These are phyloP conservation scores for Acanthisitta chloris DNA, from an alignment of 2,113 vertebrate species.

Conservation along the genomic window DNA sequence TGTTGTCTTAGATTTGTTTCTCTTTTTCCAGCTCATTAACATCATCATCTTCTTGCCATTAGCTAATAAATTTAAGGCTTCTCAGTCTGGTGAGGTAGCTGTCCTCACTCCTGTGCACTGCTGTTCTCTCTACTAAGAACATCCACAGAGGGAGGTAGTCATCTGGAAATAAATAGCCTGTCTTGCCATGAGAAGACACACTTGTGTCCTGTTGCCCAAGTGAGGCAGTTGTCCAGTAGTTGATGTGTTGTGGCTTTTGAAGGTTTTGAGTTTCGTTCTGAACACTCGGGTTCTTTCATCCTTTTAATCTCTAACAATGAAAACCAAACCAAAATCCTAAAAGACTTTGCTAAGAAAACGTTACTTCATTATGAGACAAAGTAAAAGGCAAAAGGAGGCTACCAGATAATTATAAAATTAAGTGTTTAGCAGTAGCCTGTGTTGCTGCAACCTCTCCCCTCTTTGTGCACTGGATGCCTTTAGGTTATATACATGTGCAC, in stretches of 20 bases:
- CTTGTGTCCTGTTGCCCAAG: neutral
- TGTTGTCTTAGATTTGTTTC: neutral
- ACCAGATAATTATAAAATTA: neutral
- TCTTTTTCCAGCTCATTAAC: neutral
- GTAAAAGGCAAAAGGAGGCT: neutral
- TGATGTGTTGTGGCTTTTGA: constrained; percentile 22
- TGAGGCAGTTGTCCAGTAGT: neutral
- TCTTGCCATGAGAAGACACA: neutral
- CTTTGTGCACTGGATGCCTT: neutral
- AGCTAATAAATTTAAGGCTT: neutral
- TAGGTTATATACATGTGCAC: neutral
- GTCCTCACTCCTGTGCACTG: neutral
- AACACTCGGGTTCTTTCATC: neutral
- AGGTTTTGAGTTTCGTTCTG: neutral
- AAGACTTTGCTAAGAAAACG: neutral
- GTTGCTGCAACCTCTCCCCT: neutral
- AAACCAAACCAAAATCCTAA: constrained; percentile 8
- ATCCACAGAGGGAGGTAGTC: neutral
- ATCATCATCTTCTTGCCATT: neutral
- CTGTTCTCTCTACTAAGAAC: neutral
- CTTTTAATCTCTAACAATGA: constrained; percentile 8
- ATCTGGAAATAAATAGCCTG: neutral
- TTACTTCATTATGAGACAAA: neutral
- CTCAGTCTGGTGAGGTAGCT: neutral
- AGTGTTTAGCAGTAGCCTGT: neutral